Evolutionary conservation across 2,888 invertebrate genomes (phyloP).

Genomic region (Diarsia dahlii): DNA sequence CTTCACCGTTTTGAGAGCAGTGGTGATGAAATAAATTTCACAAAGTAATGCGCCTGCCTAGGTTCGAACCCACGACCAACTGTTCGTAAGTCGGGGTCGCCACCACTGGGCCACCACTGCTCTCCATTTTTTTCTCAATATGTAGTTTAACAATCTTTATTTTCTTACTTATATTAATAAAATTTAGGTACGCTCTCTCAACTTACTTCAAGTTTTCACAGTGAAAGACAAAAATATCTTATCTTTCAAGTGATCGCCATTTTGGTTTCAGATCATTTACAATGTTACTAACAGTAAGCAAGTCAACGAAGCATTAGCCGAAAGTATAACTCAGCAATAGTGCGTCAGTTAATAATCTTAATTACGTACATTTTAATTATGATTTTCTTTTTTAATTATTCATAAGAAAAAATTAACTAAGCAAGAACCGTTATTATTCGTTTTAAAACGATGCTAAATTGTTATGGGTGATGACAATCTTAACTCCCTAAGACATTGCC

Average conservation of each 20-base stretch:
- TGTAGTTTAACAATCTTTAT: too few species aligned
- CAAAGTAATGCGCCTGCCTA: too few species aligned
- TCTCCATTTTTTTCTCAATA: too few species aligned
- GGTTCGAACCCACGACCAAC: too few species aligned
- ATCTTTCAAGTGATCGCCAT: neutral
- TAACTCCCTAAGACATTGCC: neutral
- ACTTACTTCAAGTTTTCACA: neutral
- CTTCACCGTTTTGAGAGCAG: too few species aligned
- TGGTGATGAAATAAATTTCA: too few species aligned
- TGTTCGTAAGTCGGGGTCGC: too few species aligned
- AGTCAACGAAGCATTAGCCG: conserved; percentile 38
- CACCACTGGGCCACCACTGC: too few species aligned
- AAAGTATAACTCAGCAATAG: conserved; percentile 31
- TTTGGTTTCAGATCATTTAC: conserved; percentile 22
- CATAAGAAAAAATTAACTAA: conserved; percentile 36
- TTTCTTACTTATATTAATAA: too few species aligned
- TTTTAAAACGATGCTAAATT: conserved; percentile 9
- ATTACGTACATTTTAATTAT: conserved; percentile 59
- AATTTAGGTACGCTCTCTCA: conserved; percentile 4
- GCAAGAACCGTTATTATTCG: conserved; percentile 14
- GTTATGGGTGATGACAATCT: neutral
- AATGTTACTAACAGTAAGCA: conserved; percentile 15
- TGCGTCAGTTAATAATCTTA: conserved; percentile 52
- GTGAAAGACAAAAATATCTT: conserved; percentile 13
- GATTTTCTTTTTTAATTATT: conserved; percentile 53